Percentiles rank a stretch among this genome's conserved stretches.
These are phyloP conservation scores for Emmelina monodactyla DNA, from an alignment of 2,888 invertebrate species.

Conservation along the genomic window DNA sequence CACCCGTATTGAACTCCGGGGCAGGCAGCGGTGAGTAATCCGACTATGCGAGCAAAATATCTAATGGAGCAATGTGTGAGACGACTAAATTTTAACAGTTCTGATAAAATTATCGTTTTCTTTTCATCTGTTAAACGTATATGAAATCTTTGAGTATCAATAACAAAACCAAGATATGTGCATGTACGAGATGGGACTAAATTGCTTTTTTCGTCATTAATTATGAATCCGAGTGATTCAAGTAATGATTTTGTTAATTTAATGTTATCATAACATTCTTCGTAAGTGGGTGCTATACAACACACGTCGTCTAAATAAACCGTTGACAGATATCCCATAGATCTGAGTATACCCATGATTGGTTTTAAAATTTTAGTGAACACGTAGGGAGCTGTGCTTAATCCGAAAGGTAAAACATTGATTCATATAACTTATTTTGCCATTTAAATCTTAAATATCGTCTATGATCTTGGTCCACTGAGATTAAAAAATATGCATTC, in stretches of 20 bases:
- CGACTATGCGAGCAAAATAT: conserved; percentile 8
- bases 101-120: not conserved
- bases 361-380: conserved; percentile 13
- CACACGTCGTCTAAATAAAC: conserved; percentile 10
- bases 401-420: conserved; percentile 4
- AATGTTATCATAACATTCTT: conserved; percentile 7
- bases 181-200: not conserved
- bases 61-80: not conserved
- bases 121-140: not conserved
- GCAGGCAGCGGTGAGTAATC: conserved; percentile 10
- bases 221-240: conserved; percentile 4
- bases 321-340: conserved; percentile 7
- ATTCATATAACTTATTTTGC: conserved; percentile 5
- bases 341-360: conserved; percentile 8
- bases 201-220: conserved; percentile 5
- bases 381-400: conserved; percentile 5
- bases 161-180: conserved; percentile 3
- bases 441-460: conserved; percentile 8
- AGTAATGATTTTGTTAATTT: conserved; percentile 3
- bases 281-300: conserved; percentile 5
- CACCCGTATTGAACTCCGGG: conserved; percentile 11
- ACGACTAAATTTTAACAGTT: not conserved
- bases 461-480: conserved; percentile 2
- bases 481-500: conserved; percentile 6
- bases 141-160: not conserved